Evolutionary conservation across 64 coral and sea anemone genomes (phyloP), one percentile per base, ranked within the genome.

Genomic region (Acropora yongei): DNA sequence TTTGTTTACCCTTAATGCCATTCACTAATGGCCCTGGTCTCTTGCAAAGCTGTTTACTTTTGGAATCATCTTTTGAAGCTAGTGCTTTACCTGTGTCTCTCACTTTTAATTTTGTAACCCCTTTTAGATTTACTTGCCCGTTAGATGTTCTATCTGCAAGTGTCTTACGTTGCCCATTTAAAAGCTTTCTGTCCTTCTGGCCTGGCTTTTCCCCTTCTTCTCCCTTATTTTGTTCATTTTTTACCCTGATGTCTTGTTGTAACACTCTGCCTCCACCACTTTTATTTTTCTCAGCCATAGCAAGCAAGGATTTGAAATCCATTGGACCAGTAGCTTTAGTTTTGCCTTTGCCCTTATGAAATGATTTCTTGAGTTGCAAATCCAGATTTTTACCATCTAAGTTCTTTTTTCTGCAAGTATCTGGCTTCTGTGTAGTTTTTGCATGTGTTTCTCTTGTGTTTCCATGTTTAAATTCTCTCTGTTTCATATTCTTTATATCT

Each of bases 281-380:
- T 45, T 72, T 84, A 48, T 84, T 84, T n/a, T 13, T 47, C 57
- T 84, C 82, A 10, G 82, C 82, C 43, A 67, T 45, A 69, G 82
- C 82, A 44, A 84, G 61, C 17, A 84, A 49, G 11, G 65, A 60
- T 84, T 84, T 84, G 65, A 84, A 84, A 8, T 69, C 65, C 43
- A 84, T 45, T 3, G 82, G 82, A 11, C 14, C 42, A 39, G 44
- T 18, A 14, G 47, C 44, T 6, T 84, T 84, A 16, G 4, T 13
- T 46, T 82, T 82, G 4, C 40, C 8, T 82, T 60, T n/a, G 14
- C 49, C 19, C 47, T 60, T 80, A 14, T 60, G 30, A 12, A 65
- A 11, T 3, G 44, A 69, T 65, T 63, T 66, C 39, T 83, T 83
- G 39, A 44, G 47, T 5, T 11, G n/a, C 17, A 7, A 46, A 46